Evolutionary conservation across 2,797 vertebrate genomes (phyloP).

Genomic region (Epinephelus awoara): DNA sequence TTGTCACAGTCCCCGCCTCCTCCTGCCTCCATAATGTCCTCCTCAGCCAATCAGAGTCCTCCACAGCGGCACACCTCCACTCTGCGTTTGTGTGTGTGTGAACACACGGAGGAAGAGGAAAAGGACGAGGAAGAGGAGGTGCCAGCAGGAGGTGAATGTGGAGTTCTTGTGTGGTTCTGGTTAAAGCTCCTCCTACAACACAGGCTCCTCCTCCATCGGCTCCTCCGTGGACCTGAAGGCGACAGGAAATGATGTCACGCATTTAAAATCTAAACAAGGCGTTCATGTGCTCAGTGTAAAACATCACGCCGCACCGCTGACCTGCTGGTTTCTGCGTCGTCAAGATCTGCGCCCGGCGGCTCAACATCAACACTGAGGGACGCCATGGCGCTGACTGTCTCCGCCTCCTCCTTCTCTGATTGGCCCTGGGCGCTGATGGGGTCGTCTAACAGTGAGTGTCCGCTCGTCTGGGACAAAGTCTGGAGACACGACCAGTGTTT

Average conservation of each 20-base stretch:
- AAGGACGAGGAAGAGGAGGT: conserved; percentile 65
- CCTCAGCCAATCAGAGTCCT: conserved; percentile 56
- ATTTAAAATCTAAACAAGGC: too few relatives aligned
- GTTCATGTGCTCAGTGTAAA: too few relatives aligned
- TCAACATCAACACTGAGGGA: conserved; percentile 92
- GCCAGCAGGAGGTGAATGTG: conserved; percentile 69
- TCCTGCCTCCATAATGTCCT: conserved; percentile 47
- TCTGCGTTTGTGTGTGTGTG: conserved; percentile 25
- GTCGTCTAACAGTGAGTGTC: conserved; percentile 87
- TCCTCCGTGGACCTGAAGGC: conserved; percentile 90
- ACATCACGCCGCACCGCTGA: conserved; percentile 35
- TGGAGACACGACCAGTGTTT: conserved; percentile 94
- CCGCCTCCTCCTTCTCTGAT: conserved; percentile 92
- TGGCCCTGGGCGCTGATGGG: conserved; percentile 74
- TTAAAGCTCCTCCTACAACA: conserved; percentile 84
- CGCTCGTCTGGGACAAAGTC: conserved; percentile 84
- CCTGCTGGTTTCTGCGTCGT: conserved; percentile 81
- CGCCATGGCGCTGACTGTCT: conserved; percentile 95
- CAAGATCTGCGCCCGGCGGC: conserved; percentile 73
- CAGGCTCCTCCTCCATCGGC: conserved; percentile 96
- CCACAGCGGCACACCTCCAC: conserved; percentile 42
- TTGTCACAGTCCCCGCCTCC: conserved; percentile 37
- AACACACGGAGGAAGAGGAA: conserved; percentile 59
- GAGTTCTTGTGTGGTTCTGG: conserved; percentile 59
- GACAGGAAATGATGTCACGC: too few relatives aligned